These are phyloP conservation scores for Xenentodon cancila DNA, from an alignment of 2,797 vertebrate genomes.

Conservation along the genomic window DNA sequence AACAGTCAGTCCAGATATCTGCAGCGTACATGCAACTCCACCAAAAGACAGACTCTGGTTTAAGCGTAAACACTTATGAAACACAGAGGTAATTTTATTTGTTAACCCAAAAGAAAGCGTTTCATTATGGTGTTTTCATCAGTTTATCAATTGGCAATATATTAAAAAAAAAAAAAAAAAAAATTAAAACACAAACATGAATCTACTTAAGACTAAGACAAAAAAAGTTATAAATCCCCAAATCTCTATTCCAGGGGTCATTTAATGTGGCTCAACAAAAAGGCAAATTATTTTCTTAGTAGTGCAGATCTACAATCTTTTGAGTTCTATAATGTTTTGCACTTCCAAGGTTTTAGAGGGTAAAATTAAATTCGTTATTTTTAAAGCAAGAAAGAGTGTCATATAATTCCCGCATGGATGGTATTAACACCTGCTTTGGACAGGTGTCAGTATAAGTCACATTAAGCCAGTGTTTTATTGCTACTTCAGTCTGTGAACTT, in stretches of 20 bases:
- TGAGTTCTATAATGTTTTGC: neutral
- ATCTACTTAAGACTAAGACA: neutral
- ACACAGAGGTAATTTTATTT: neutral
- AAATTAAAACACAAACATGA: too few relatives aligned
- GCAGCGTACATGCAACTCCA: neutral
- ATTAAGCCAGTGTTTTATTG: constrained; percentile 35
- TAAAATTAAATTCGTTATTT: neutral
- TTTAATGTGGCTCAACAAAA: neutral
- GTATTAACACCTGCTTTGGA: constrained; percentile 15
- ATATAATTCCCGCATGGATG: neutral
- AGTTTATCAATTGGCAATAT: neutral
- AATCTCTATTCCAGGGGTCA: neutral
- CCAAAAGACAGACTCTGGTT: too few relatives aligned
- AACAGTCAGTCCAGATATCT: constrained; percentile 21
- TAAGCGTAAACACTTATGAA: too few relatives aligned
- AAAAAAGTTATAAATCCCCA: neutral
- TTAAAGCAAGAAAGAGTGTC: neutral
- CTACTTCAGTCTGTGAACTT: constrained; percentile 59
- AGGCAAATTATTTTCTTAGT: neutral
- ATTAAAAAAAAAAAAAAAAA: too few relatives aligned
- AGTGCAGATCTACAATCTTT: neutral
- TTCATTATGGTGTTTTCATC: neutral
- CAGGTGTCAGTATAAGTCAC: constrained; percentile 6
- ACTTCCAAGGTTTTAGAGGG: constrained; percentile 1
- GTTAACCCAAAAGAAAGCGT: neutral